A percentile compares a stretch with the other conserved stretches of the same genome.
phyloP scores from a whole-genome alignment of 2,113 vertebrate genomes.

The Anthoscopus minutus region DNA sequence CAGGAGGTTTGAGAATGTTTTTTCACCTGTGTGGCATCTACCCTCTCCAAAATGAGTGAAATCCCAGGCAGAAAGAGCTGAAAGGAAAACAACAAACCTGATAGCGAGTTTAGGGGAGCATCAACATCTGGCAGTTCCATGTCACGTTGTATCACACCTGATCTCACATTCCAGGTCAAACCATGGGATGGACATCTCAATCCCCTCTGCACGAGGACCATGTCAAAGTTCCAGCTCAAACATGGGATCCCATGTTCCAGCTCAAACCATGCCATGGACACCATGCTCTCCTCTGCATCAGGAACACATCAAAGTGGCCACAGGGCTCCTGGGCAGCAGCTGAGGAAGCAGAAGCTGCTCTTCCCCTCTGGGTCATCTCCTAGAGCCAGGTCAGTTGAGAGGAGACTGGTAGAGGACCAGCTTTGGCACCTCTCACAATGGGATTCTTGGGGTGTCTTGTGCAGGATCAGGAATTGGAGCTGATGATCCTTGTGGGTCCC shows the following conservation, averaged over 20 bases:
- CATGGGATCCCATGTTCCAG: too few relatives aligned
- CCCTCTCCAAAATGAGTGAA: neutral
- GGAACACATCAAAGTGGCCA: neutral
- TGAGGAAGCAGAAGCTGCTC: neutral
- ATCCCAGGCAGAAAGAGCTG: neutral
- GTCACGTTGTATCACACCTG: fast-evolving
- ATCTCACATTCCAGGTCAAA: neutral
- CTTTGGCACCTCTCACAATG: neutral
- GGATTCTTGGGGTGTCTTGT: too few relatives aligned
- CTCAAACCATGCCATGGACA: neutral
- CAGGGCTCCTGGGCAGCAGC: neutral
- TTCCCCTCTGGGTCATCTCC: neutral
- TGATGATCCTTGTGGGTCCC: neutral
- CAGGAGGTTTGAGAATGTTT: neutral
- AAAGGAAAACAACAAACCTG: neutral
- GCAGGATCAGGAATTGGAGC: neutral
- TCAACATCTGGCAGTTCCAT: fast-evolving
- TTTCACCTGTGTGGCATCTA: neutral
- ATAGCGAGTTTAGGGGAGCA: neutral
- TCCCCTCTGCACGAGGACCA: neutral
- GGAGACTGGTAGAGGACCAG: neutral
- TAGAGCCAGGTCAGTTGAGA: neutral
- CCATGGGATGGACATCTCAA: fast-evolving
- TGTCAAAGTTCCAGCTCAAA: neutral
- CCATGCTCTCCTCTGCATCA: fast-evolving